These are phyloP conservation scores for Cladorhizidae sp. DNA, from an alignment of 37 sponge, comb jelly and placozoan species.

Conservation along the genomic window DNA sequence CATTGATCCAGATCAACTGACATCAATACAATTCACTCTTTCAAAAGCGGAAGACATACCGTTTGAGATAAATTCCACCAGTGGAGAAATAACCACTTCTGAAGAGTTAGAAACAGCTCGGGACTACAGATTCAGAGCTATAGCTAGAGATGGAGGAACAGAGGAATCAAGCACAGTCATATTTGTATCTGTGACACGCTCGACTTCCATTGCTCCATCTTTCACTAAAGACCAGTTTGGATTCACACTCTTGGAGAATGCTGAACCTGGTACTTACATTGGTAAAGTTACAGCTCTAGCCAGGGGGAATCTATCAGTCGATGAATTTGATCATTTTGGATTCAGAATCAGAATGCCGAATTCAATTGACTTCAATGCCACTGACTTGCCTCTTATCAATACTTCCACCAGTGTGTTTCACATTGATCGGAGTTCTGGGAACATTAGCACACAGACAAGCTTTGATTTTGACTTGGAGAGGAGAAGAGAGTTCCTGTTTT, in stretches of 20 bases:
- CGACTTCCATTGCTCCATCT: conserved; percentile 13
- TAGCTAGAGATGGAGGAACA: conserved; percentile 45
- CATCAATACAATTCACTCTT: conserved; percentile 31
- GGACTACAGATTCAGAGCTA: conserved; percentile 47
- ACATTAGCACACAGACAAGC: not conserved
- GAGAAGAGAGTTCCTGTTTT: conserved; percentile 22
- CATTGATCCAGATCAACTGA: conserved; percentile 39
- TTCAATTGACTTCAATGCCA: not conserved
- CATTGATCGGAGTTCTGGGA: conserved; percentile 36
- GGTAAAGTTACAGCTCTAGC: conserved; percentile 35
- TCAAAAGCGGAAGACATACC: conserved; percentile 2
- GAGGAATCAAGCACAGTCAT: conserved; percentile 14
- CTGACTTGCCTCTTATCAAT: not conserved
- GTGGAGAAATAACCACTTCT: conserved; percentile 18
- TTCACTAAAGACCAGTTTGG: conserved; percentile 15
- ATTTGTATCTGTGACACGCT: conserved; percentile 40
- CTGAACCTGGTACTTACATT: conserved; percentile 1
- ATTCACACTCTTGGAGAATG: conserved; percentile 35
- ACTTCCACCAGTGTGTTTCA: conserved; percentile 8
- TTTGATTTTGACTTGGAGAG: conserved; percentile 49
- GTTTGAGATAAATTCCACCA: conserved; percentile 26
- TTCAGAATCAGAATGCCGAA: conserved; percentile 12
- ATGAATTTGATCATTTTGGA: conserved; percentile 14
- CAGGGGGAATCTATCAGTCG: conserved; percentile 3
- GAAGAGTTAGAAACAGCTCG: conserved; percentile 6